phyloP scores from a whole-genome alignment of 2,888 invertebrate genomes.

The Acrobasis repandana region DNA sequence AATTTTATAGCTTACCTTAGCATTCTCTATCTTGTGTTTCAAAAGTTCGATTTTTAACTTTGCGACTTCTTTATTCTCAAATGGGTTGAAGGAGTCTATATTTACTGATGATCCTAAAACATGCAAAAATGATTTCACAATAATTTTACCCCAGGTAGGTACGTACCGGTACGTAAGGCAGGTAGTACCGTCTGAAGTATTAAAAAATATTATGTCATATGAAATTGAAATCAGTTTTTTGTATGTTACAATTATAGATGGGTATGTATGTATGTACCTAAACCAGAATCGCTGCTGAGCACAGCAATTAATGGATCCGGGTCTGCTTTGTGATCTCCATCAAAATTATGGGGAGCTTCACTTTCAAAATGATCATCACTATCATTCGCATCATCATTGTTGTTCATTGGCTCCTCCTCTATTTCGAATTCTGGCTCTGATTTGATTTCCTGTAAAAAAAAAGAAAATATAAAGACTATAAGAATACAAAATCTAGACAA shows the following conservation, averaged over 20 bases:
- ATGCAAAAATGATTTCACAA: neutral
- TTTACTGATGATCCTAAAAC: slow-evolving; percentile 48
- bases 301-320: slow-evolving; percentile 59
- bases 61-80: slow-evolving; percentile 55
- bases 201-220: too few relatives aligned
- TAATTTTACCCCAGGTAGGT: neutral
- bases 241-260: too few relatives aligned
- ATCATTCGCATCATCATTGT: slow-evolving; percentile 33
- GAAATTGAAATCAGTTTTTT: too few relatives aligned
- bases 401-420: slow-evolving; percentile 36
- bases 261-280: slow-evolving; percentile 40
- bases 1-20: slow-evolving; percentile 61
- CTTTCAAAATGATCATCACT: slow-evolving; percentile 24
- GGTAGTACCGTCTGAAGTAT: too few relatives aligned
- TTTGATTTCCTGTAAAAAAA: slow-evolving; percentile 56
- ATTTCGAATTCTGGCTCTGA: slow-evolving; percentile 50
- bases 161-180: too few relatives aligned
- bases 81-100: slow-evolving; percentile 31
- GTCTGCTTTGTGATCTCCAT: neutral
- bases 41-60: slow-evolving; percentile 64
- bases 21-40: slow-evolving; percentile 68
- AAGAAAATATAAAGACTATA: neutral
- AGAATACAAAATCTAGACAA: neutral
- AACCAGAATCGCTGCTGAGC: slow-evolving; percentile 52
- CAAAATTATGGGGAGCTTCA: slow-evolving; percentile 25